Evolutionary conservation across 2,888 invertebrate genomes (phyloP).

Genomic region (Papilio gigon): DNA sequence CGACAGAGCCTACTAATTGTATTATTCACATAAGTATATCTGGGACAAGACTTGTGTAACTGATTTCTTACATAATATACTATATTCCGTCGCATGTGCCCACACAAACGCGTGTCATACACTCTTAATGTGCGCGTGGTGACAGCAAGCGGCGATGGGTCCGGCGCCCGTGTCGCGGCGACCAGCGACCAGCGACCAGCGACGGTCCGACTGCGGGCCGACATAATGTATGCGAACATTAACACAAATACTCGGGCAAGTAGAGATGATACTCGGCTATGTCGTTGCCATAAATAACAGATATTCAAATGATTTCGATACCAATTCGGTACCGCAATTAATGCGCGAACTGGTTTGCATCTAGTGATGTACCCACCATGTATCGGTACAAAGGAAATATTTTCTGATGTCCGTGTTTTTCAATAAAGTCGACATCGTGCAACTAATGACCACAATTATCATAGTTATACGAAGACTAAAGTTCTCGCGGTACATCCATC

Average conservation of each 20-base stretch:
- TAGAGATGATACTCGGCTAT: conserved; percentile 72
- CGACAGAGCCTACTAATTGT: background rate
- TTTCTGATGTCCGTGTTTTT: no score
- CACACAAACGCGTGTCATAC: conserved; percentile 15
- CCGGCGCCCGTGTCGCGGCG: conserved; percentile 35
- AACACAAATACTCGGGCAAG: conserved; percentile 65
- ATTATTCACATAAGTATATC: background rate
- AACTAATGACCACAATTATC: no score
- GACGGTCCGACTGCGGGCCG: conserved; percentile 46
- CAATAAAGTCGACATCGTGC: no score
- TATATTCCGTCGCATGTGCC: background rate
- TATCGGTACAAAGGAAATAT: conserved; percentile 44
- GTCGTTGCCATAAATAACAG: conserved; percentile 77
- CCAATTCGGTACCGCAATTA: conserved; percentile 81
- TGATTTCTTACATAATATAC: conserved; percentile 8
- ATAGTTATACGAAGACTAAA: no score
- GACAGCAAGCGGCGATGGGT: background rate
- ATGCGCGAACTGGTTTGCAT: conserved; percentile 74
- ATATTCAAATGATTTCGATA: conserved; percentile 80
- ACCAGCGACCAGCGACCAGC: no score
- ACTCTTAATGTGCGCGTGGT: conserved; percentile 16
- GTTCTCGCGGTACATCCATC: no score
- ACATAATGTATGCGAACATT: conserved; percentile 70
- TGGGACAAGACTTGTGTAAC: background rate
- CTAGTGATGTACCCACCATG: conserved; percentile 57